Percentiles rank a stretch among this genome's conserved stretches.
These are phyloP conservation scores for Heteronetta atricapilla DNA, from an alignment of 2,113 vertebrate species.

Conservation along the genomic window DNA sequence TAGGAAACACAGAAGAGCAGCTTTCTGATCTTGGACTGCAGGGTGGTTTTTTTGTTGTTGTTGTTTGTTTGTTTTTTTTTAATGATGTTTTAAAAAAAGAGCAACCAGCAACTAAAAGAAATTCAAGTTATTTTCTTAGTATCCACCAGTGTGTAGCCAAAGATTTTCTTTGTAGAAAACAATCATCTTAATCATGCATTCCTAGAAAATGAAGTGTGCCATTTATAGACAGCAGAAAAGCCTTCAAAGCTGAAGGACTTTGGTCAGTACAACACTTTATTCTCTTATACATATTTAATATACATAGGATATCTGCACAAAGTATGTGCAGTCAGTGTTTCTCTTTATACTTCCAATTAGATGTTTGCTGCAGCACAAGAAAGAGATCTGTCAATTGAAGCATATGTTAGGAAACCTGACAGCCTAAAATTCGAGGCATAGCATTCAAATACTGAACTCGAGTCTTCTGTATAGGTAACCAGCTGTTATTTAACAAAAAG, in stretches of 20 bases:
- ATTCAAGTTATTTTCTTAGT: not conserved
- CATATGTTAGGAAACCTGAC: not conserved
- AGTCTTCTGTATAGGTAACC: slow-evolving; percentile 17
- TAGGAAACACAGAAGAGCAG: not conserved
- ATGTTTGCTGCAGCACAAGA: not conserved
- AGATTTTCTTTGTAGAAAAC: not conserved
- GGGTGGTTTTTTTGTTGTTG: not conserved
- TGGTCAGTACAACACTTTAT: not conserved
- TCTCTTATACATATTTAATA: not conserved
- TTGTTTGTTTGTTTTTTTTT: not conserved
- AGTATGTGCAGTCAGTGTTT: not conserved
- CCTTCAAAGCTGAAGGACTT: not conserved
- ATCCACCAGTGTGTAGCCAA: not conserved
- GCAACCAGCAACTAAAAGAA: not conserved
- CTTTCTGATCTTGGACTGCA: not conserved
- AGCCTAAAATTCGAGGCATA: not conserved
- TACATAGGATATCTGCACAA: not conserved
- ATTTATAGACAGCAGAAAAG: not conserved
- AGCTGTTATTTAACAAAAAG: slow-evolving; percentile 40
- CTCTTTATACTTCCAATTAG: not conserved
- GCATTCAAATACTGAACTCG: not conserved
- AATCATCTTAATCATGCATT: not conserved
- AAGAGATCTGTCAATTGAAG: not conserved
- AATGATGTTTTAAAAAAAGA: not conserved
- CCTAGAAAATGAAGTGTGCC: not conserved